Conservation (phyloP, 2,888 invertebrate species). For the Dyspetes luteomarginatus region DNA sequence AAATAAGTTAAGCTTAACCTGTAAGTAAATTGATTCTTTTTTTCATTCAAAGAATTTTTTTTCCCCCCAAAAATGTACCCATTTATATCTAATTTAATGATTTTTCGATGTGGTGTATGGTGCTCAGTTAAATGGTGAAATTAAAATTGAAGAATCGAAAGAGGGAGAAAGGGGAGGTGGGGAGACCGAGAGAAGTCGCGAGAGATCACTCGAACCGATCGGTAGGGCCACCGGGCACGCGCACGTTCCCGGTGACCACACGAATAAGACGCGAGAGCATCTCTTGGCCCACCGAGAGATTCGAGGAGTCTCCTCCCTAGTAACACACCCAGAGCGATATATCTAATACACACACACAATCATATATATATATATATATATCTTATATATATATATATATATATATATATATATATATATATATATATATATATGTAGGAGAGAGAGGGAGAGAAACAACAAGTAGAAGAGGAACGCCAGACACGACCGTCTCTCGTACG, state of each 20-base stretch:
- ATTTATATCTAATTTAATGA: neutral
- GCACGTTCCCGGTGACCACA: slow-evolving; percentile 54
- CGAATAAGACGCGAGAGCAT: slow-evolving; percentile 38
- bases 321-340: slow-evolving; percentile 45
- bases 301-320: slow-evolving; percentile 47
- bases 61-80: neutral
- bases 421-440: slow-evolving; percentile 32
- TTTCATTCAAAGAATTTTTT: neutral
- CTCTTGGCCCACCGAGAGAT: slow-evolving; percentile 43
- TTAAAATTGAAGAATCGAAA: slow-evolving; percentile 18
- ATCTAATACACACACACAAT: slow-evolving; percentile 37
- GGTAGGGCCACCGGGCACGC: slow-evolving; percentile 63
- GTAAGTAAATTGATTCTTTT: too few species aligned
- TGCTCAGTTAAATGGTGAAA: slow-evolving; percentile 25
- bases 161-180: slow-evolving; percentile 1
- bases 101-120: neutral
- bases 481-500: slow-evolving; percentile 65
- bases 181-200: slow-evolving; percentile 30
- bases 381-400: slow-evolving; percentile 37
- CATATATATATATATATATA: too few species aligned
- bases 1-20: too few species aligned
- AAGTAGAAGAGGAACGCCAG: slow-evolving; percentile 42
- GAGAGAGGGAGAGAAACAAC: slow-evolving; percentile 35
- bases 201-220: slow-evolving; percentile 46
- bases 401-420: slow-evolving; percentile 35